A percentile compares a stretch with the other conserved stretches of the same genome.
These are phyloP conservation scores for Meandrusa payeni DNA, from an alignment of 2,888 invertebrate genomes.

Conservation along the genomic window DNA sequence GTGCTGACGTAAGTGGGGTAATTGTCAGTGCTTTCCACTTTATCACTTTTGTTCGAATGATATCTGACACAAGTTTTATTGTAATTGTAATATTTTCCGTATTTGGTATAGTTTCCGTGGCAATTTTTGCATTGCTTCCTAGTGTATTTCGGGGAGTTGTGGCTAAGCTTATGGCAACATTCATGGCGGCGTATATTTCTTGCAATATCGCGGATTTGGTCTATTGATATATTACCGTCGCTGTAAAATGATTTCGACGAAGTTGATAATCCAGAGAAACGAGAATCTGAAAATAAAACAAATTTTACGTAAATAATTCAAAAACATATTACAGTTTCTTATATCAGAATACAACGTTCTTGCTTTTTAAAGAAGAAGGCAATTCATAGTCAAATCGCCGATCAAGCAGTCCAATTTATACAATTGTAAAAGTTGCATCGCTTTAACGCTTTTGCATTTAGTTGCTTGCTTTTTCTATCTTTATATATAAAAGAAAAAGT, in stretches of 20 bases:
- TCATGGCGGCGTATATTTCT: conserved; percentile 90
- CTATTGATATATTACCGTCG: conserved; percentile 71
- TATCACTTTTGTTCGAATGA: conserved; percentile 54
- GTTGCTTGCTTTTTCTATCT: no score
- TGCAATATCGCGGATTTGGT: conserved; percentile 89
- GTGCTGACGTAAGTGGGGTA: conserved; percentile 43
- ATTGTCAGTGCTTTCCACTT: conserved; percentile 42
- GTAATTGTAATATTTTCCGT: conserved; percentile 71
- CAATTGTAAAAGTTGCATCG: no score
- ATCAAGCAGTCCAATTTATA: no score
- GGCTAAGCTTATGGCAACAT: conserved; percentile 79
- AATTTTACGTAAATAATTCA: no score
- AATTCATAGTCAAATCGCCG: no score
- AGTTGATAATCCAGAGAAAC: conserved; percentile 63
- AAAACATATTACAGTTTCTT: no score
- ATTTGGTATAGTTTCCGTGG: conserved; percentile 59
- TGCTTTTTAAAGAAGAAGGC: no score
- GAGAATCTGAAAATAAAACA: conserved; percentile 55
- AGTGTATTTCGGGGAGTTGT: conserved; percentile 72
- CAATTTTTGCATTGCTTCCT: conserved; percentile 74
- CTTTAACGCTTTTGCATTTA: no score
- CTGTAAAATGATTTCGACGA: conserved; percentile 81
- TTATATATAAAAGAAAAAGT: no score
- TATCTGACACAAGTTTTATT: conserved; percentile 69
- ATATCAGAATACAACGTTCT: no score